These are phyloP conservation scores for Rhogogaster chlorosoma DNA, from an alignment of 2,888 invertebrate genomes.

Conservation along the genomic window DNA sequence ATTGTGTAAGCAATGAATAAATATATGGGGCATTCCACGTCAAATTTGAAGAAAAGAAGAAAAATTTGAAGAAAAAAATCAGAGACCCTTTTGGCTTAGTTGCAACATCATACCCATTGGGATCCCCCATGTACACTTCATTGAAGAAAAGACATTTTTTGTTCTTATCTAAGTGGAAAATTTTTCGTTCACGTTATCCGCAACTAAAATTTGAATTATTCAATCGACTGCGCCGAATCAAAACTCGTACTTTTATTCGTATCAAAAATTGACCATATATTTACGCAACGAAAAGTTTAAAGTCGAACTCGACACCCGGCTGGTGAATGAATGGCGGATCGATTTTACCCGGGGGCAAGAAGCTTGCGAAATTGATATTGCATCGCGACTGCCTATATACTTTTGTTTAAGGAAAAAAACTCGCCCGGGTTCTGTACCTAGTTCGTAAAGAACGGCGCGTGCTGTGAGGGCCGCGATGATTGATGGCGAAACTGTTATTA, in stretches of 20 bases:
- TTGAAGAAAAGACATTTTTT: too few relatives aligned
- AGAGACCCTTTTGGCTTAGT: too few relatives aligned
- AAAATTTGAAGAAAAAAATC: too few relatives aligned
- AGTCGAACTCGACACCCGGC: neutral
- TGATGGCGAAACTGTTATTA: slow-evolving; percentile 40
- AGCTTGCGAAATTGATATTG: slow-evolving; percentile 18
- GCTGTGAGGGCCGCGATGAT: slow-evolving; percentile 15
- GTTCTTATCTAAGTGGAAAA: too few relatives aligned
- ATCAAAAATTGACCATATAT: neutral
- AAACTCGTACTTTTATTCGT: neutral
- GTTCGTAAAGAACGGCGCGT: neutral
- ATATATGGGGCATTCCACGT: too few relatives aligned
- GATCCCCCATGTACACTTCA: too few relatives aligned
- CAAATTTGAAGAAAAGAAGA: too few relatives aligned
- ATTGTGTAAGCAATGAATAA: too few relatives aligned
- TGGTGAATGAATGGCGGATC: neutral
- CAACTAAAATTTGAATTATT: neutral
- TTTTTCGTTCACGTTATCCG: neutral
- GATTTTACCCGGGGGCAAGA: slow-evolving; percentile 1
- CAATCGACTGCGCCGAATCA: neutral
- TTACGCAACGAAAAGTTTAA: neutral
- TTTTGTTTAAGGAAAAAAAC: neutral
- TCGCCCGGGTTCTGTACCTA: neutral
- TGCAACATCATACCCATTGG: too few relatives aligned
- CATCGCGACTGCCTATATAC: neutral